Conservation (phyloP, 2,797 vertebrate genomes). For the Rhinatrema bivittatum region DNA sequence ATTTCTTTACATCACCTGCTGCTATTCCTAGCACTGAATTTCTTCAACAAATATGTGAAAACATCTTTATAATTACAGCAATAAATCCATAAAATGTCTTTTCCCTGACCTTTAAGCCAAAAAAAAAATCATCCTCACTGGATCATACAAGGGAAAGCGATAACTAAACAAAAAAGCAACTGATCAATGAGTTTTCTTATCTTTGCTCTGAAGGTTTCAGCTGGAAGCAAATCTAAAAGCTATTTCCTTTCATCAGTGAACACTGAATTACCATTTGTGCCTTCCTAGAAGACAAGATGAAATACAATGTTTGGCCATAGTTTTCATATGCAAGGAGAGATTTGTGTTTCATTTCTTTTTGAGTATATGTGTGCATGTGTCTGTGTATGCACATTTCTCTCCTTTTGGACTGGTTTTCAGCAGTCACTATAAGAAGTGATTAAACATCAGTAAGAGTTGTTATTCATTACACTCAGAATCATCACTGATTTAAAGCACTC, state of each 20-base stretch:
- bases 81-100: not conserved
- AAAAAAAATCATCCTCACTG: not conserved
- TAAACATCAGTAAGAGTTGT: slow-evolving; percentile 48
- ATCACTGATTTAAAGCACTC: slow-evolving; percentile 36
- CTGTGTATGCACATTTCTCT: slow-evolving; percentile 14
- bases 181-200: slow-evolving; percentile 11
- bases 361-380: slow-evolving; percentile 21
- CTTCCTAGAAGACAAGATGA: too few species aligned
- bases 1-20: too few species aligned
- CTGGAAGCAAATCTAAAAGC: not conserved
- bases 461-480: slow-evolving; percentile 51
- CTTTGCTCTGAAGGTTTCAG: slow-evolving; percentile 19
- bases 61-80: too few species aligned
- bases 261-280: too few species aligned
- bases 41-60: too few species aligned
- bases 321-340: slow-evolving; percentile 20
- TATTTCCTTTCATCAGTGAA: too few species aligned
- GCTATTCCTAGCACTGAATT: too few species aligned
- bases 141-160: not conserved
- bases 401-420: slow-evolving; percentile 41
- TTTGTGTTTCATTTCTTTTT: slow-evolving; percentile 3
- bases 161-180: slow-evolving; percentile 7
- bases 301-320: too few species aligned
- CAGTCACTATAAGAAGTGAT: slow-evolving; percentile 49
- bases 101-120: not conserved